Evolutionary conservation across 2,888 invertebrate genomes (phyloP), one percentile per base, ranked within the genome.

Genomic region (Noctua pronuba): DNA sequence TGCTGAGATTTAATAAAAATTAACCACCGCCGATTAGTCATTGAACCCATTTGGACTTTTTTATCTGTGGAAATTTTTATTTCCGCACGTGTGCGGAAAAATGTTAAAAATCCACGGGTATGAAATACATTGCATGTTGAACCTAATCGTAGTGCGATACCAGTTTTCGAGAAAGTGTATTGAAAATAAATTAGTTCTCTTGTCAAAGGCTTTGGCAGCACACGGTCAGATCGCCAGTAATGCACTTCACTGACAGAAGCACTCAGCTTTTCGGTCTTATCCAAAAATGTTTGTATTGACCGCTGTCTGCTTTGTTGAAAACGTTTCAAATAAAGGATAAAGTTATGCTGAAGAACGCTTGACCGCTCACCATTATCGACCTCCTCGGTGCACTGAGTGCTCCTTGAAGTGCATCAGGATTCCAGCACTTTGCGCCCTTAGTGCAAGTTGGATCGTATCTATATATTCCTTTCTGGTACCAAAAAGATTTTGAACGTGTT

Each of bases 351-450:
- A 35, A 44, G 49, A 35, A 16, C 83, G 41, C 28, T 75, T 69
- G 82, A 82, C 46, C 41, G 18, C 58, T 58, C 52, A 7, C 65
- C 46, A 21, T 41, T 67, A 35, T 58, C 35, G 21, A 35, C n/a
- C 60, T 46, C 31, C 38, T 69, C 44, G 49, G 21, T 28, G 41
- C 38, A 21, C 46, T 41, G 21, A 72, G n/a, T 72, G 64, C 49
- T 79, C 65, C 55, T 24, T 49, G 35, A 28, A 84, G 68, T 60
- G 68, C 84, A 44, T 65, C 28, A 16, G 58, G 31, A 65, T 77
- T 70, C 24, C n/a, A 38, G 65, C 24, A 60, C 46, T 69, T 65
- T 44, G 31, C 65, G 52, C 44, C 65, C 10, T 77, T 52, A 67
- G 16, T 31, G 16, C 13, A 49, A 24, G 44, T 13, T n/a, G 38